A percentile compares a stretch with the other conserved stretches of the same genome.
Conservation (phyloP, 2,888 invertebrate genomes). For the Cyaniris semiargus region DNA sequence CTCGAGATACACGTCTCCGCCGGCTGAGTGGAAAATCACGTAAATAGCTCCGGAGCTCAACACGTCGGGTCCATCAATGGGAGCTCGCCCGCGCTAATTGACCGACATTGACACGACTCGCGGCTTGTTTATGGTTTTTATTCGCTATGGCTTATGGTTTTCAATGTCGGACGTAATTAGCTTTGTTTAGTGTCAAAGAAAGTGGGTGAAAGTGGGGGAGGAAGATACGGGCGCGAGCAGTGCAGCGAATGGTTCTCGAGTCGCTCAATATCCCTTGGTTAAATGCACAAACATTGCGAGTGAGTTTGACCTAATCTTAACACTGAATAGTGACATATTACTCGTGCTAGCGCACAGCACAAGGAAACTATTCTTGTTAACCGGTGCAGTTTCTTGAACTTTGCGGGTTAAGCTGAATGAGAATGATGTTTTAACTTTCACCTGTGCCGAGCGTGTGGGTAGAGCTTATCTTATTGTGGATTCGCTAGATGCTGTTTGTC, state of each 20-base stretch:
- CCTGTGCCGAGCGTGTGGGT: neutral
- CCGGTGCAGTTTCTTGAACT: slow-evolving; percentile 16
- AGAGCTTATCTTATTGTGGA: neutral
- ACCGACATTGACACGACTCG: slow-evolving; percentile 25
- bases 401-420: slow-evolving; percentile 11
- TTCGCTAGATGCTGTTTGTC: neutral
- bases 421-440: slow-evolving; percentile 21
- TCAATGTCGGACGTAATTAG: slow-evolving; percentile 13
- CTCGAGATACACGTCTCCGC: slow-evolving; percentile 76
- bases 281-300: neutral
- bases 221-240: neutral
- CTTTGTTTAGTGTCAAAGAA: neutral
- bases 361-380: slow-evolving; percentile 11
- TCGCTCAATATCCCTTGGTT: neutral
- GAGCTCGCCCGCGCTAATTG: slow-evolving; percentile 40
- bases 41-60: slow-evolving; percentile 71
- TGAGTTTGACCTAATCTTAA: neutral
- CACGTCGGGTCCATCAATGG: slow-evolving; percentile 54
- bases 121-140: slow-evolving; percentile 18
- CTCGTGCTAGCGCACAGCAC: neutral
- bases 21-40: slow-evolving; percentile 75
- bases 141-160: slow-evolving; percentile 10
- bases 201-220: neutral
- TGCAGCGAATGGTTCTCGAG: neutral
- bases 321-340: neutral